phyloP scores from a whole-genome alignment of 2,888 invertebrate species.

The Netelia melanura region DNA sequence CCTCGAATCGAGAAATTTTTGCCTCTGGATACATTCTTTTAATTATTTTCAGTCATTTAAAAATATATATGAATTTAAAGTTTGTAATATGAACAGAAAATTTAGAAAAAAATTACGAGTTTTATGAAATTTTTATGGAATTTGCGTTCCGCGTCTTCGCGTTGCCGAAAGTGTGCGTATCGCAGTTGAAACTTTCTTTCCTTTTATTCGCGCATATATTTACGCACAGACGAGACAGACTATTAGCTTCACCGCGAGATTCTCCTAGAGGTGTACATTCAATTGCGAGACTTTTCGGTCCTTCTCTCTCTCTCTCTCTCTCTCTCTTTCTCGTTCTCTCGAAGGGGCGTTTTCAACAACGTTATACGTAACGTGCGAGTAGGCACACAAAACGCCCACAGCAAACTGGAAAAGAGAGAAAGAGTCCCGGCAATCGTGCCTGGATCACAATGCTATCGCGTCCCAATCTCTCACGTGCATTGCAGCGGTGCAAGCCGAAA shows the following conservation, averaged over 20 bases:
- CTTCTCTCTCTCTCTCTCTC: neutral
- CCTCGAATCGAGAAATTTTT: too few species aligned
- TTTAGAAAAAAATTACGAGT: neutral
- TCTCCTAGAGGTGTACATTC: slow-evolving; percentile 54
- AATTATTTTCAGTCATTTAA: too few species aligned
- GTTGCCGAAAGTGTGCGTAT: neutral
- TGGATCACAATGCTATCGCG: slow-evolving; percentile 71
- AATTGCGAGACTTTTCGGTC: slow-evolving; percentile 54
- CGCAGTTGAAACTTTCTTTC: neutral
- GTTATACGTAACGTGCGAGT: slow-evolving; percentile 41
- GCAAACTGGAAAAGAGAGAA: slow-evolving; percentile 47
- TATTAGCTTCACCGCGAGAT: slow-evolving; percentile 53
- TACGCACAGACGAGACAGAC: slow-evolving; percentile 51
- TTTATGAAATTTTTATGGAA: neutral
- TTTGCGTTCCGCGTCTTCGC: neutral
- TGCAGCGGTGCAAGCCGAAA: slow-evolving; percentile 70
- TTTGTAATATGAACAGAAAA: neutral
- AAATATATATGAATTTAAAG: too few species aligned
- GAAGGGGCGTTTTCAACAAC: slow-evolving; percentile 32
- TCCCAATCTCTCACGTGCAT: slow-evolving; percentile 64
- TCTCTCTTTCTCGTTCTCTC: neutral
- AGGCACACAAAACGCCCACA: slow-evolving; percentile 55
- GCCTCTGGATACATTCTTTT: too few species aligned
- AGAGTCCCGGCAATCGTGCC: slow-evolving; percentile 49
- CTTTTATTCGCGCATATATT: neutral